phyloP scores from a whole-genome alignment of 2,113 vertebrate genomes.

The Aptenodytes patagonicus region DNA sequence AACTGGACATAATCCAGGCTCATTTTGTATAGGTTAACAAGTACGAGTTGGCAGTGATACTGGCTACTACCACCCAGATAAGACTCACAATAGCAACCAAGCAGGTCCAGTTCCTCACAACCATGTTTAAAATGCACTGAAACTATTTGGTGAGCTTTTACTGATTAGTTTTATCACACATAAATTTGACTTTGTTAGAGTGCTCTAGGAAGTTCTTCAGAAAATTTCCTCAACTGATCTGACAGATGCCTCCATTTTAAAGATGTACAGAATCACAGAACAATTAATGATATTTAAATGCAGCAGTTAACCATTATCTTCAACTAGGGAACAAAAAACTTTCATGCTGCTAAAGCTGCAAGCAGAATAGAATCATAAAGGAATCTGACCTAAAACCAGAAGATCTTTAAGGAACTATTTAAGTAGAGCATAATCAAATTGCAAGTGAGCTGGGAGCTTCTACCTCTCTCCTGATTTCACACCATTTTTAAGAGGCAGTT shows the following conservation, averaged over 20 bases:
- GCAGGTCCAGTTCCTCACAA: background rate
- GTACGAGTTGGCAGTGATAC: background rate
- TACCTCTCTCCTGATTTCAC: background rate
- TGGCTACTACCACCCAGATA: background rate
- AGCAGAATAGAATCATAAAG: background rate
- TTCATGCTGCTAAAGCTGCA: background rate
- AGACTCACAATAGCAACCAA: background rate
- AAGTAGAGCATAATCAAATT: background rate
- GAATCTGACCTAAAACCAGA: background rate
- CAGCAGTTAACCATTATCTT: background rate
- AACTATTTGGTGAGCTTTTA: background rate
- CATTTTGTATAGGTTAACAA: background rate
- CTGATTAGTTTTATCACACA: background rate
- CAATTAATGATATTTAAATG: background rate
- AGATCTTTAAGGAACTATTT: background rate
- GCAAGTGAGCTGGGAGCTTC: background rate
- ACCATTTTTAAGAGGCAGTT: background rate
- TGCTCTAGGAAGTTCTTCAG: background rate
- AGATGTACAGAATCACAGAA: background rate
- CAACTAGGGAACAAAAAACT: background rate
- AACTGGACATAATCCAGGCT: background rate
- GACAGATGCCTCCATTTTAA: background rate
- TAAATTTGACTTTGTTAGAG: background rate
- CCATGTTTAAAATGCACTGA: background rate
- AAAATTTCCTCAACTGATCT: background rate